Evolutionary conservation across 2,888 invertebrate species (phyloP), one percentile per base, ranked within the genome.

Genomic region (Conchocele bisecta): DNA sequence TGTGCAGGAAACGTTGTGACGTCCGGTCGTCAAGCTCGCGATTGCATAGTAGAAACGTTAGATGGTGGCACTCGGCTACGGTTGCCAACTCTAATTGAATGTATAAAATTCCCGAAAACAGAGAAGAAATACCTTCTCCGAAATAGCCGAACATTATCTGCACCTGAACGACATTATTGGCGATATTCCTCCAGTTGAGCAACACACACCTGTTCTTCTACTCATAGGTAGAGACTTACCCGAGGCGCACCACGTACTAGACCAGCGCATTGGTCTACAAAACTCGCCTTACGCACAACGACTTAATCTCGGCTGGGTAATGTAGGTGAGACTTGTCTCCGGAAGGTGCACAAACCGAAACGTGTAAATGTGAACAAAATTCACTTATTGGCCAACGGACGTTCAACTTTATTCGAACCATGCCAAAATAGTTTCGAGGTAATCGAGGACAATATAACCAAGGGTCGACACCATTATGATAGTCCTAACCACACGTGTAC

Each of bases 161-260:
- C 76, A 79, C 44, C 37, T 76, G 11, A 9, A 29, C 3, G 58
- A 57, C 7, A 67, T 77, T 46, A 44, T 64, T 28, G 7, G 26
- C 11, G 17, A 37, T 1, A 67, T 74, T 29, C 67, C 77, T n/a
- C 39, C 31, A 4, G 20, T 64, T 4, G 66, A 74, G 29, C 31
- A 60, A 4, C 13, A 24, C 13, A 29, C 59, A 4, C 29, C 48
- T 0, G 72, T 74, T 11, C 26, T 60, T 5, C 41, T 79, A 3
- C 39, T 75, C 11, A 53, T 72, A 26, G 72, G 75, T 3, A 31
- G 69, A 31, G 75, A 79, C 53, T 26, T 69, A 13, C 22, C 50
- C 11, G 59, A 63, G n/a, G 74, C 61, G 13, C 79, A 79, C 31
- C 72, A 73, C 53, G 57, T 79, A 2, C 28, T 50, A 11, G 59